These are phyloP conservation scores for Dicranocentrus wangi DNA, from an alignment of 2,888 invertebrate genomes.

Conservation along the genomic window DNA sequence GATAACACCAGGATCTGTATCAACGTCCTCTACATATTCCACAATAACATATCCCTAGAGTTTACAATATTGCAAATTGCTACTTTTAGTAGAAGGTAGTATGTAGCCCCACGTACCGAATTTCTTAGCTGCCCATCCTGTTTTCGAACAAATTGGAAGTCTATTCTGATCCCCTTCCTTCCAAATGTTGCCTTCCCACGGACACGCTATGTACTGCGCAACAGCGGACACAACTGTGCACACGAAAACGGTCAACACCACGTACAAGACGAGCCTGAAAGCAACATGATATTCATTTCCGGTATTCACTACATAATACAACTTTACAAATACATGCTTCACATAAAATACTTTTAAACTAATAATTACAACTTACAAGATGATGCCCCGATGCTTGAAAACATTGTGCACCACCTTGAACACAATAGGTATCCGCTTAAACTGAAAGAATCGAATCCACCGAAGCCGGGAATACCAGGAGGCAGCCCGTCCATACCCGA, in stretches of 20 bases:
- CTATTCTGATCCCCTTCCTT: slow-evolving; percentile 58
- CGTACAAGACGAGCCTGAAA: slow-evolving; percentile 56
- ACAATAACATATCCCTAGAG: background rate
- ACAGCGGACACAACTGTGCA: slow-evolving; percentile 58
- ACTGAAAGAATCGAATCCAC: slow-evolving; percentile 64
- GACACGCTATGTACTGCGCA: slow-evolving; percentile 62
- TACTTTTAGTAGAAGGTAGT: slow-evolving; percentile 7
- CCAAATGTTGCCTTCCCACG: slow-evolving; percentile 58
- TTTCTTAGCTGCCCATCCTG: slow-evolving; percentile 62
- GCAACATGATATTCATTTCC: background rate
- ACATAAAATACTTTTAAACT: slow-evolving; percentile 1
- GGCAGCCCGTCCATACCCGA: slow-evolving; percentile 51
- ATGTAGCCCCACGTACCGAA: background rate
- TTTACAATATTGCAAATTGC: background rate
- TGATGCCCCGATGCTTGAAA: slow-evolving; percentile 56
- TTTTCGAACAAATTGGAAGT: slow-evolving; percentile 62
- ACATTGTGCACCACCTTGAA: slow-evolving; percentile 65
- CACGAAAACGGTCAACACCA: slow-evolving; percentile 48
- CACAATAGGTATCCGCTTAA: slow-evolving; percentile 64
- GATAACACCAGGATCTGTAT: slow-evolving; percentile 32
- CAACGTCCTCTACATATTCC: slow-evolving; percentile 10
- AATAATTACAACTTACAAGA: slow-evolving; percentile 56
- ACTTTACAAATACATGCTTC: background rate
- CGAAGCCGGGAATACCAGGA: slow-evolving; percentile 66
- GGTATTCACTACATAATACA: background rate